Conservation (phyloP, 2,113 vertebrate species). For the Xenus cinereus region DNA sequence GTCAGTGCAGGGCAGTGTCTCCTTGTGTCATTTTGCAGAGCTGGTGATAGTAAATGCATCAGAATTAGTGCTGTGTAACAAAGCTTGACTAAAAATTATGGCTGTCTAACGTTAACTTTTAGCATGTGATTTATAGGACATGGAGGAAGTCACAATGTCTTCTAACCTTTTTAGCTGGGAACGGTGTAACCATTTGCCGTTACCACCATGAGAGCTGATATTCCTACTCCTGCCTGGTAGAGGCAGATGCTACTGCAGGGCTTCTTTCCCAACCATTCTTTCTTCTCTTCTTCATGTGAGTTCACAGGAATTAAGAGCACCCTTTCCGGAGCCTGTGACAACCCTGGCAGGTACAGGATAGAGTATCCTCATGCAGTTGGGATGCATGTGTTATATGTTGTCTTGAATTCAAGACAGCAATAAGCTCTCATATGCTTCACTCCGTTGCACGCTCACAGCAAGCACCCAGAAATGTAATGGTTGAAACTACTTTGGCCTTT, state of each 20-base stretch:
- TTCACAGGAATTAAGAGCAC: background rate
- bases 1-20: background rate
- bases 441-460: background rate
- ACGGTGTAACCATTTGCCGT: background rate
- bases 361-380: background rate
- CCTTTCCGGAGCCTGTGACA: background rate
- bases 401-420: background rate
- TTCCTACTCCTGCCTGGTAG: background rate
- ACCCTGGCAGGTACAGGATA: fast-evolving
- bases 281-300: background rate
- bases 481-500: background rate
- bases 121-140: background rate
- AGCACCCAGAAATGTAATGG: background rate
- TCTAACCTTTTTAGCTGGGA: background rate
- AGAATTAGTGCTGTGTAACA: background rate
- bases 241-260: background rate
- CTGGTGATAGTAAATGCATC: background rate
- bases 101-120: background rate
- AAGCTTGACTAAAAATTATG: background rate
- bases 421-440: background rate
- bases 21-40: background rate
- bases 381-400: fast-evolving
- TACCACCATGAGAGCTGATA: background rate
- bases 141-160: background rate
- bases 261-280: background rate